Percentiles rank a stretch among this genome's conserved stretches.
Evolutionary conservation across 2,797 vertebrate genomes (phyloP).

Genomic region (Chelmon rostratus): DNA sequence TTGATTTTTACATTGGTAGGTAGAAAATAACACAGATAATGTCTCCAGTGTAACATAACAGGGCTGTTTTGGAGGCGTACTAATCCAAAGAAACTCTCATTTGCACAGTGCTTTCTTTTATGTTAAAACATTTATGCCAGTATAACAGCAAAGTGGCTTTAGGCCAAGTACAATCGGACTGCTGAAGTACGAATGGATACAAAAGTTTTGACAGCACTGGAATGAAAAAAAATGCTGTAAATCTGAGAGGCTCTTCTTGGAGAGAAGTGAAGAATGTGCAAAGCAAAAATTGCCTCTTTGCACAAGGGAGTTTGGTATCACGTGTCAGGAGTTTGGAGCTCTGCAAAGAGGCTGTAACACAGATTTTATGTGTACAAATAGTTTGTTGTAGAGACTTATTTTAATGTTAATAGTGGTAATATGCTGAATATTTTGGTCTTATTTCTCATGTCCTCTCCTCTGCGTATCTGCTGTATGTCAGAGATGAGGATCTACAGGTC

Average conservation of each 20-base stretch:
- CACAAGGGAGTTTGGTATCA: conserved; percentile 9
- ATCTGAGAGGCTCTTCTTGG: conserved; percentile 9
- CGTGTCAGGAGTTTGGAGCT: conserved; percentile 6
- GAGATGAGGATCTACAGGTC: conserved; percentile 40
- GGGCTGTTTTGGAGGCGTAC: conserved; percentile 64
- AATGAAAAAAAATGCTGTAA: conserved; percentile 34
- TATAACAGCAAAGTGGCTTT: conserved; percentile 15
- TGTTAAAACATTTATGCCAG: conserved; percentile 39
- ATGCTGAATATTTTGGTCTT: conserved; percentile 36
- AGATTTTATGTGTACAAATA: conserved; percentile 30
- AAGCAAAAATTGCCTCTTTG: conserved; percentile 22
- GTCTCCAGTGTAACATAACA: conserved; percentile 48
- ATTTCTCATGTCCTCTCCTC: conserved; percentile 26
- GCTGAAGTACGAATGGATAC: conserved; percentile 20
- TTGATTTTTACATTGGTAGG: conserved; percentile 16
- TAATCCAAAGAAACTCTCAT: conserved; percentile 83
- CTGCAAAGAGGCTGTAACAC: conserved; percentile 23
- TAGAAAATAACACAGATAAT: conserved; percentile 17
- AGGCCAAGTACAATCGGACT: conserved; percentile 35
- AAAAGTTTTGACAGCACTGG: conserved; percentile 32
- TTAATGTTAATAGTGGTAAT: conserved; percentile 26
- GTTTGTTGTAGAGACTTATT: conserved; percentile 43
- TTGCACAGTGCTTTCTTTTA: conserved; percentile 69
- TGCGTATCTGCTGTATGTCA: conserved; percentile 28
- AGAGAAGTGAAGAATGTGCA: conserved; percentile 22